A percentile compares a stretch with the other conserved stretches of the same genome.
phyloP scores from a whole-genome alignment of 2,113 vertebrate species.

The Eretmochelys imbricata region DNA sequence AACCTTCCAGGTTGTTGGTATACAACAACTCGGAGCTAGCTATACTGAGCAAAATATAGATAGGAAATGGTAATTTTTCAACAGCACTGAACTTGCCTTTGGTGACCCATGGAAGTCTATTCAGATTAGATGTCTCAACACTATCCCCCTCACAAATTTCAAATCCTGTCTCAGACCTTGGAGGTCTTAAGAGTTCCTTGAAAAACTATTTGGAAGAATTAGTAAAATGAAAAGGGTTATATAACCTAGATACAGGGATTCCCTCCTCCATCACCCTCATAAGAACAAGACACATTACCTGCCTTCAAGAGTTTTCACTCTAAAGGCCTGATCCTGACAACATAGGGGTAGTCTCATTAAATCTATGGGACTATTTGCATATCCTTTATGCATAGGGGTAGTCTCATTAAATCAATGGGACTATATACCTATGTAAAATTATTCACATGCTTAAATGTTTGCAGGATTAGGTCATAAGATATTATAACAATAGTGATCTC shows the following conservation, averaged over 20 bases:
- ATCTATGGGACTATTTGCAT: neutral
- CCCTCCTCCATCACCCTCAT: neutral
- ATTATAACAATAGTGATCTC: neutral
- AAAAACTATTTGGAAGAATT: neutral
- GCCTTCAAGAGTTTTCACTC: neutral
- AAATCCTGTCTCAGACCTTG: neutral
- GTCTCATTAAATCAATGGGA: neutral
- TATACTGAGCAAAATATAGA: neutral
- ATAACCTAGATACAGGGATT: rapidly evolving
- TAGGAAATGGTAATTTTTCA: neutral
- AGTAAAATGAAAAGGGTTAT: neutral
- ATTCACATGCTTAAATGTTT: neutral
- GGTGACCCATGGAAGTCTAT: neutral
- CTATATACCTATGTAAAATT: neutral
- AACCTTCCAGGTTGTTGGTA: neutral
- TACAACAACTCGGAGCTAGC: neutral
- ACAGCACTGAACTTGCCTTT: neutral
- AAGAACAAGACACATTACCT: neutral
- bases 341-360: neutral
- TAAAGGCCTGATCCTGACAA: neutral
- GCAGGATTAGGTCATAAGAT: neutral
- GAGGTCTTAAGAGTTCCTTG: neutral
- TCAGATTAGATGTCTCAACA: too few relatives aligned
- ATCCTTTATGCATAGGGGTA: neutral
- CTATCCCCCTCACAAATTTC: neutral